These are phyloP conservation scores for Linnaemya tessellans DNA, from an alignment of 2,888 invertebrate species.

Conservation along the genomic window DNA sequence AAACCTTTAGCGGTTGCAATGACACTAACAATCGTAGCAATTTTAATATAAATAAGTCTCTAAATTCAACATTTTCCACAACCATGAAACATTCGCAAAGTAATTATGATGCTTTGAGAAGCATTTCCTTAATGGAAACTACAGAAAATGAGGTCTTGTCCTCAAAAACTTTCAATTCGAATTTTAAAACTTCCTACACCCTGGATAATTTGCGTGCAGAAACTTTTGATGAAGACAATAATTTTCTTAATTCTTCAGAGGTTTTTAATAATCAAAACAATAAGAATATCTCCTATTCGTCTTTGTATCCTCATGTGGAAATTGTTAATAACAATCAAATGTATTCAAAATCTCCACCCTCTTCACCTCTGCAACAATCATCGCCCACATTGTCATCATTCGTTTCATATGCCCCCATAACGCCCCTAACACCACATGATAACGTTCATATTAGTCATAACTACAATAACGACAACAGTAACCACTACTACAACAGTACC, in stretches of 20 bases:
- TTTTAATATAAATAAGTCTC: slow-evolving; percentile 71
- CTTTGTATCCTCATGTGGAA: slow-evolving; percentile 66
- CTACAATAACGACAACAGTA: slow-evolving; percentile 52
- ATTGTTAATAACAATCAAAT: slow-evolving; percentile 67
- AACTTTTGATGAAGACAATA: slow-evolving; percentile 32
- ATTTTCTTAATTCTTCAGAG: slow-evolving; percentile 51
- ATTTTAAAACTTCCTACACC: slow-evolving; percentile 38
- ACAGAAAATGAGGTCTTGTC: neutral
- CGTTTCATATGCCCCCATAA: slow-evolving; percentile 51
- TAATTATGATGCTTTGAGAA: slow-evolving; percentile 73
- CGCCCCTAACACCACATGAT: slow-evolving; percentile 50
- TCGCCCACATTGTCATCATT: slow-evolving; percentile 50
- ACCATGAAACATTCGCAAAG: slow-evolving; percentile 71
- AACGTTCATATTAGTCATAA: slow-evolving; percentile 54
- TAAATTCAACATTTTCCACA: slow-evolving; percentile 16
- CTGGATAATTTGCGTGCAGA: slow-evolving; percentile 42
- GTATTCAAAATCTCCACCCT: slow-evolving; percentile 60
- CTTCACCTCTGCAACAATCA: slow-evolving; percentile 62
- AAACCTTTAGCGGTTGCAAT: slow-evolving; percentile 5
- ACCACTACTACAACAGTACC: slow-evolving; percentile 31
- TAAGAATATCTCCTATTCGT: slow-evolving; percentile 57
- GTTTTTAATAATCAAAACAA: slow-evolving; percentile 53
- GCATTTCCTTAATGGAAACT: slow-evolving; percentile 57
- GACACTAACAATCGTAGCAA: neutral
- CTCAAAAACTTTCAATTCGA: slow-evolving; percentile 16